A percentile compares a stretch with the other conserved stretches of the same genome.
Conservation (phyloP, 30 jellyfish, hydroid and myxozoan genomes). For the Hydractinia symbiolongicarpus region DNA sequence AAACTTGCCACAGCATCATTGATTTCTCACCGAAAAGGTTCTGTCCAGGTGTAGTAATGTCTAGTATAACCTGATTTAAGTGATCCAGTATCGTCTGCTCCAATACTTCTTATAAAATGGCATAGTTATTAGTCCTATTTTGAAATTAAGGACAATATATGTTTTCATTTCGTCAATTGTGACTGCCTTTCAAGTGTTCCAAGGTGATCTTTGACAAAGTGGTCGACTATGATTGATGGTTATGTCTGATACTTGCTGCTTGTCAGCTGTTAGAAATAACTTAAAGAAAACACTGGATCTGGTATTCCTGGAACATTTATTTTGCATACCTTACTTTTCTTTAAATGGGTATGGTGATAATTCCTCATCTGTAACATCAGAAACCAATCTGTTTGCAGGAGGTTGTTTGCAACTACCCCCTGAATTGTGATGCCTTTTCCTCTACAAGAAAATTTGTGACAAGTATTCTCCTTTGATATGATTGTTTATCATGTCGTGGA, state of each 20-base stretch:
- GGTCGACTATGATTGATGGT: neutral
- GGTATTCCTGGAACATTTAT: neutral
- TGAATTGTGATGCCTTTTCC: neutral
- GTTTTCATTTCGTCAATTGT: neutral
- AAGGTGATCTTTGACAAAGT: neutral
- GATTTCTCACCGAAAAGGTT: neutral
- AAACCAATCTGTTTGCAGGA: no score
- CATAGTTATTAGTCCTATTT: neutral
- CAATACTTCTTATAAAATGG: neutral
- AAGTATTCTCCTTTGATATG: no score
- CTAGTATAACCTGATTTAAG: neutral
- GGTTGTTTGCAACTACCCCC: neutral
- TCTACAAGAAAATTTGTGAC: no score
- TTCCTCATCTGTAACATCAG: neutral
- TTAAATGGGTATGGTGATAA: neutral
- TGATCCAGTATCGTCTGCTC: no score
- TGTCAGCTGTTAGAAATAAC: no score
- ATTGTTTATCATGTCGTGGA: no score
- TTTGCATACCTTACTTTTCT: neutral
- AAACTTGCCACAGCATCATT: slow-evolving; percentile 1
- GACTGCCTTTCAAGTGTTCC: neutral
- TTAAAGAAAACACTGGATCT: no score
- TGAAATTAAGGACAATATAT: neutral
- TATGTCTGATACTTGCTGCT: neutral
- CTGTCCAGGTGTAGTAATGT: neutral